phyloP scores from a whole-genome alignment of 2,113 vertebrate genomes.

The Mugil cephalus region DNA sequence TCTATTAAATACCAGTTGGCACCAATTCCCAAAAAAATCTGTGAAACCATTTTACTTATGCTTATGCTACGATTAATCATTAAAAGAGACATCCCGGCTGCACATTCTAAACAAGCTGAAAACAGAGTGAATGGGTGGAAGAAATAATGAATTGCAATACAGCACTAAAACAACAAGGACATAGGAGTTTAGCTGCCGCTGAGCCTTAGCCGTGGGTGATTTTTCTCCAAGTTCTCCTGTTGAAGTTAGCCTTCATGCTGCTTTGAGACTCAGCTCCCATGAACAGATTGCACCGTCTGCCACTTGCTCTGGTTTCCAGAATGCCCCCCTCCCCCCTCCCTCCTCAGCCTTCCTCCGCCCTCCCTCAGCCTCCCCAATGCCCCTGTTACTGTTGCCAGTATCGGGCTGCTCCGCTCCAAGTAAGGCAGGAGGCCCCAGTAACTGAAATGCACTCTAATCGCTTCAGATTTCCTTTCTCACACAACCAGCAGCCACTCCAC shows the following conservation, averaged over 20 bases:
- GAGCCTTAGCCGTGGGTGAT: constrained; percentile 30
- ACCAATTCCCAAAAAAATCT: neutral
- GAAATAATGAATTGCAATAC: neutral
- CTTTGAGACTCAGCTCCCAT: constrained; percentile 67
- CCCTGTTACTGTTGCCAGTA: constrained; percentile 75
- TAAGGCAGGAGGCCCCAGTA: constrained; percentile 66
- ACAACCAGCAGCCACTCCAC: constrained; percentile 65
- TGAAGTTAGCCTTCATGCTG: constrained; percentile 72
- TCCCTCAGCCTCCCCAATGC: constrained; percentile 39
- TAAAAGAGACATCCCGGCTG: neutral
- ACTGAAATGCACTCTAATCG: constrained; percentile 74
- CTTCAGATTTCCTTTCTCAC: constrained; percentile 66
- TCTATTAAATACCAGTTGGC: neutral
- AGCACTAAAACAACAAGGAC: constrained; percentile 4
- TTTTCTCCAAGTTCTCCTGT: constrained; percentile 57
- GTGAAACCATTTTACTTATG: neutral
- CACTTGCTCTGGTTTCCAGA: constrained; percentile 73
- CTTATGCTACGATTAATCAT: too few species aligned
- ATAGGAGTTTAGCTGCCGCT: constrained; percentile 11
- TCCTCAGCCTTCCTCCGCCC: constrained; percentile 34
- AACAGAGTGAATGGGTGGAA: neutral
- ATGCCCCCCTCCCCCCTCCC: constrained; percentile 53
- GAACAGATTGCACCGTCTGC: constrained; percentile 83
- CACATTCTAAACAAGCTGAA: neutral
- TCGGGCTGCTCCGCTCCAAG: constrained; percentile 62